Base-by-base conservation (phyloP, 2,888 invertebrate species). In the Helicoverpa assulta region DNA sequence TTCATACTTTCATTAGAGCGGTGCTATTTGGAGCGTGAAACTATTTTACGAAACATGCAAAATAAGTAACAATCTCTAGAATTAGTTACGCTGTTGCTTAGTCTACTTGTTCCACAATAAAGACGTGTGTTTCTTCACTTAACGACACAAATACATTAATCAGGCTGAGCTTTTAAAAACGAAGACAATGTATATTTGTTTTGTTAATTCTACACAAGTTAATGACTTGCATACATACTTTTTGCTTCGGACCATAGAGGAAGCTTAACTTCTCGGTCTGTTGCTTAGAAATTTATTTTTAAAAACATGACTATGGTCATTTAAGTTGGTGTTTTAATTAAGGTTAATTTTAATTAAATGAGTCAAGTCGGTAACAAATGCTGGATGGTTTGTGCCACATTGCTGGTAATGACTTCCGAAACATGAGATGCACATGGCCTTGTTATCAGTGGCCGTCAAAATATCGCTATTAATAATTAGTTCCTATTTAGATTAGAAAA, bases 41-140 rank as follows among this genome's bases (percentile, higher is more conserved):
- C 91, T 88, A 92, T 94, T 95, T 89, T 93, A 94, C 95, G 95
- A 95, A 95, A 95, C 94, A 95, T 95, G 95, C 94, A 95, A 95
- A 95, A 95, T 94, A 94, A 94, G 90, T 93, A 91, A 95, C 95
- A 94, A 95, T 95, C 95, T 95, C 93, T 88, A 90, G 92, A 94
- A 94, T 95, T 95, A 94, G 95, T 94, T 94, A 94, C 95, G 95
- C 94, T 82, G 91, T 93, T 92, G 94, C 92, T 91, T 90, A 93
- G 85, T 93, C 92, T 91, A 92, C 91, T 93, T 92, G 91, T 89
- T 90, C 88, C 86, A 93, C 90, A 91, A 90, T 92, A 90, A 91
- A 92, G 89, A 92, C 86, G 88, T 83, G 85, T 88, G 93, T 93
- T 94, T 93, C 94, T 92, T 92, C 92, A 94, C 89, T 88, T 87